These are phyloP conservation scores for Alloplasta piceator DNA, from an alignment of 2,888 invertebrate genomes.

Conservation along the genomic window DNA sequence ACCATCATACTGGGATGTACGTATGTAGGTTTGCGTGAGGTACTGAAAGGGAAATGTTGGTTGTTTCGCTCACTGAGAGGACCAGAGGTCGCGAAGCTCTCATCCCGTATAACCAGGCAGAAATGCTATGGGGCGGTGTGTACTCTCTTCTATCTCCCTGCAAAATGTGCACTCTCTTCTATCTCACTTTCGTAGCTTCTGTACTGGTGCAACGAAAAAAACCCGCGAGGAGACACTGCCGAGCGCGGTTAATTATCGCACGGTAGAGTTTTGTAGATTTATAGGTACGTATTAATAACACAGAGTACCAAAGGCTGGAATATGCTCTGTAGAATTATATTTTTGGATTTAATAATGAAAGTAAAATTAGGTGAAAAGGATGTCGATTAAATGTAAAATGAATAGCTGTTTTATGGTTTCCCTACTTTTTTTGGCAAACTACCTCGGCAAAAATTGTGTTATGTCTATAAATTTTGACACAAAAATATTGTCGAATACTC, in stretches of 20 bases:
- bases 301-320: no score
- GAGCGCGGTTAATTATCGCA: constrained; percentile 43
- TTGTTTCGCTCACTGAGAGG: constrained; percentile 44
- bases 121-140: constrained; percentile 11
- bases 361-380: no score
- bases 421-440: no score
- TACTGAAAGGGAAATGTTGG: constrained; percentile 47
- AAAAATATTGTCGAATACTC: no score
- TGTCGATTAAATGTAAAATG: no score
- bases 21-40: constrained; percentile 16
- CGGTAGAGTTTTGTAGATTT: background rate
- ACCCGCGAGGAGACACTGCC: background rate
- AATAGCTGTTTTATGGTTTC: no score
- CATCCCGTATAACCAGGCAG: constrained; percentile 36
- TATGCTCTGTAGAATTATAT: no score
- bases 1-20: constrained; percentile 11
- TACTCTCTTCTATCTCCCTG: constrained; percentile 8
- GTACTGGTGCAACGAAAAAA: background rate
- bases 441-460: no score
- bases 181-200: constrained; percentile 25
- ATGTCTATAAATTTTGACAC: no score
- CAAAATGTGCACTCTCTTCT: constrained; percentile 11
- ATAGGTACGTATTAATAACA: no score
- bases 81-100: constrained; percentile 51
- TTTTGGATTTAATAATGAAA: no score